These are phyloP conservation scores for Tragelaphus scriptus DNA, from an alignment of 2,113 vertebrate genomes.

Conservation along the genomic window DNA sequence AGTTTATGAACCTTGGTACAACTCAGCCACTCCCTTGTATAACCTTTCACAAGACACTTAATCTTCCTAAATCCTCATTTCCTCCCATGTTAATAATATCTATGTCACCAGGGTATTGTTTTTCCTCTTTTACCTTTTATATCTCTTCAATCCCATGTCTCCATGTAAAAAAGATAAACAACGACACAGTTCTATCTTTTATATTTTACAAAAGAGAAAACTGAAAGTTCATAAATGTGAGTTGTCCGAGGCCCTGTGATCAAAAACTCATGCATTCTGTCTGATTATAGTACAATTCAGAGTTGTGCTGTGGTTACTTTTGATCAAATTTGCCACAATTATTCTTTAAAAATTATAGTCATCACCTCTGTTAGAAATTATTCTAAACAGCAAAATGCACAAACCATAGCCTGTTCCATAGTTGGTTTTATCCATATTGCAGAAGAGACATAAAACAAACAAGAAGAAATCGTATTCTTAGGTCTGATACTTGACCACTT, in stretches of 20 bases:
- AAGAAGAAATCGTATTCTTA: neutral
- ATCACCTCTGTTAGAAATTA: neutral
- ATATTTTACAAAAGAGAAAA: slow-evolving; percentile 8
- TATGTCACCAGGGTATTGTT: neutral
- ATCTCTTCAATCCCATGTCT: neutral
- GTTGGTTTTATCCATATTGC: neutral
- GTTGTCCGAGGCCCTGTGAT: neutral
- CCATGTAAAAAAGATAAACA: neutral
- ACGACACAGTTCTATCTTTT: neutral
- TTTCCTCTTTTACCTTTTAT: neutral
- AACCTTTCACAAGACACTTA: neutral
- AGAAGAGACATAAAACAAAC: neutral
- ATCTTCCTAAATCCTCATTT: neutral
- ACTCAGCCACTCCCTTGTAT: neutral
- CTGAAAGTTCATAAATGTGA: neutral
- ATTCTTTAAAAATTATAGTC: slow-evolving; percentile 22
- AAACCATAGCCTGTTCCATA: neutral
- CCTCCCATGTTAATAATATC: neutral
- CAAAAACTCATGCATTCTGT: neutral
- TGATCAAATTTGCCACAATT: neutral
- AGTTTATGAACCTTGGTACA: neutral
- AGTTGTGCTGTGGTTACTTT: neutral
- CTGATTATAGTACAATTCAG: neutral
- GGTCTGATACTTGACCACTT: neutral
- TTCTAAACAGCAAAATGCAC: neutral